These are phyloP conservation scores for Cynopterus sphinx DNA, from an alignment of 2,797 vertebrate genomes.

Conservation along the genomic window DNA sequence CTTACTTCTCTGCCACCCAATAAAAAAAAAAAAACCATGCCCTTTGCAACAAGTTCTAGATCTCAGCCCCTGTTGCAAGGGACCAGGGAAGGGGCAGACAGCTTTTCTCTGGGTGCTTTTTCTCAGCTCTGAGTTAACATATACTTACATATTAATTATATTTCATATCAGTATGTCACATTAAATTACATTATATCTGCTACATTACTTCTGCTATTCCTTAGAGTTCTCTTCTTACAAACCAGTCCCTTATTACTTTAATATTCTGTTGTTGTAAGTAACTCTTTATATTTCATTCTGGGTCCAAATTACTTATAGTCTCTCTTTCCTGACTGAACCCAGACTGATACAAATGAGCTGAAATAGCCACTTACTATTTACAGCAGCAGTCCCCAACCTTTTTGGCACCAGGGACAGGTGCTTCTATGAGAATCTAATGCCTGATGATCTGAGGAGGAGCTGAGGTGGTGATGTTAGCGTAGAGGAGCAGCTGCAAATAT, in stretches of 20 bases:
- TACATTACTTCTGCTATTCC: neutral
- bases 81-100: neutral
- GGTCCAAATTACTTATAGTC: neutral
- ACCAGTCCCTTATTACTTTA: neutral
- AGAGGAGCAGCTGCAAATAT: too few relatives aligned
- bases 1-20: neutral
- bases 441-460: too few relatives aligned
- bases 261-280: neutral
- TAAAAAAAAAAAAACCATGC: neutral
- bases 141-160: neutral
- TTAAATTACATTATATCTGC: neutral
- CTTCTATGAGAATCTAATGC: too few relatives aligned
- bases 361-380: neutral
- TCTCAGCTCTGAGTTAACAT: neutral
- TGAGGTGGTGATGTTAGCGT: too few relatives aligned
- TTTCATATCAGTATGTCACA: neutral
- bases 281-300: constrained; percentile 10
- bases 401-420: too few relatives aligned
- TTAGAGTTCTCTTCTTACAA: neutral
- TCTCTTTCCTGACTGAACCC: neutral
- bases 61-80: neutral
- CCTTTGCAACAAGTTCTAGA: neutral
- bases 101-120: neutral
- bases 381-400: too few relatives aligned
- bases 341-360: neutral